A percentile compares a stretch with the other conserved stretches of the same genome.
Conservation (phyloP, 2,888 invertebrate species). For the Strigamia transsilvanica region DNA sequence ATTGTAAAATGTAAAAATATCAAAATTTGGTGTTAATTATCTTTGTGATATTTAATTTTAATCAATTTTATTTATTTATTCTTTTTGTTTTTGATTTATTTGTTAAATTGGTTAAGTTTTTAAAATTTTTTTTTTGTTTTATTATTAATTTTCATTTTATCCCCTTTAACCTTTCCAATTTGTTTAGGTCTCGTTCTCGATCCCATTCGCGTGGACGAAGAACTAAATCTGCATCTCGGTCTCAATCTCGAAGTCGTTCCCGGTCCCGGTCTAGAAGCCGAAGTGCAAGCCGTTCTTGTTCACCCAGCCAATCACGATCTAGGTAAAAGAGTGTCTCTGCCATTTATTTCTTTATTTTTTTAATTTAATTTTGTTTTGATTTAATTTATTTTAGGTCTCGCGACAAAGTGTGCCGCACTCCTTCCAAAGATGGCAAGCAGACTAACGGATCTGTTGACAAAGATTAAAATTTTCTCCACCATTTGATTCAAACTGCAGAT, state of each 20-base stretch:
- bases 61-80: not conserved
- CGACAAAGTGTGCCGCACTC: constrained; percentile 4
- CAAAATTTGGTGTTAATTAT: too few relatives aligned
- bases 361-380: too few relatives aligned
- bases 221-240: constrained; percentile 39
- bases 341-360: not conserved
- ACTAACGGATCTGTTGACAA: not conserved
- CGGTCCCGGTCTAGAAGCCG: constrained; percentile 29
- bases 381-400: not conserved
- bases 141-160: not conserved
- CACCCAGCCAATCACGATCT: constrained; percentile 38
- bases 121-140: not conserved
- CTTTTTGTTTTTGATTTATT: not conserved
- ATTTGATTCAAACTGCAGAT: not conserved
- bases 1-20: too few relatives aligned
- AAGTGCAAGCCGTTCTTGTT: constrained; percentile 12
- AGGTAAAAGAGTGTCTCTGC: not conserved
- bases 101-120: not conserved
- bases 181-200: constrained; percentile 50
- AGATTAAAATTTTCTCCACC: not conserved
- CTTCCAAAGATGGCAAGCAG: not conserved
- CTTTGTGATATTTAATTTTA: not conserved
- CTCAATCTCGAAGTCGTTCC: constrained; percentile 50
- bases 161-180: not conserved
- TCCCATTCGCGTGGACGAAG: constrained; percentile 51